Conservation (phyloP, 1,140 invertebrate genomes). For the Episyrphus balteatus region DNA sequence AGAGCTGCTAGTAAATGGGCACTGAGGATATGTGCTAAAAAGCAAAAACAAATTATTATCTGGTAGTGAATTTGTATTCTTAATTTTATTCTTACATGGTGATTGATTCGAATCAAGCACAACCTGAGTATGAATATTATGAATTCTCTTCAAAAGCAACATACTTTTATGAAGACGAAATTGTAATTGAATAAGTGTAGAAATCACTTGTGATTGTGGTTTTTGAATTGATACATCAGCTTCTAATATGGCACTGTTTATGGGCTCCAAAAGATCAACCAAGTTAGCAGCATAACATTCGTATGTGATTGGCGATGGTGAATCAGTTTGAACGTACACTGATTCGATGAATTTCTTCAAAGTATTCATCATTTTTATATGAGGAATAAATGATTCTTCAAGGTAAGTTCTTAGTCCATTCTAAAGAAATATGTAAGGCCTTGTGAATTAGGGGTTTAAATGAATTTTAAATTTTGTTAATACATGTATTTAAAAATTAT, state of each 20-base stretch:
- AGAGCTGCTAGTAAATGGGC: constrained; percentile 17
- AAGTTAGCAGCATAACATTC: constrained; percentile 21
- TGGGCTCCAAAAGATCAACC: constrained; percentile 18
- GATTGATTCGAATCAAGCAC: constrained; percentile 4
- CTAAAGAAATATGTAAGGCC: constrained; percentile 1
- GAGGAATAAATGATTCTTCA: constrained; percentile 2
- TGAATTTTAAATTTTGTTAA: no score
- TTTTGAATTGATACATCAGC: constrained; percentile 13
- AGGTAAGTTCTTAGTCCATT: constrained; percentile 4
- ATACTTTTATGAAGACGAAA: constrained; percentile 13
- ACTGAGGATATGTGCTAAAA: constrained; percentile 14
- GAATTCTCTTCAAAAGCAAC: constrained; percentile 3
- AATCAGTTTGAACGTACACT: constrained; percentile 4
- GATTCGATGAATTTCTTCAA: constrained; percentile 17
- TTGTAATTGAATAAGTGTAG: constrained; percentile 12
- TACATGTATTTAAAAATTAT: no score
- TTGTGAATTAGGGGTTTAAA: neutral
- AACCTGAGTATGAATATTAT: constrained; percentile 6
- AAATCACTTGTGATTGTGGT: constrained; percentile 2
- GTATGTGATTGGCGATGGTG: constrained; percentile 2
- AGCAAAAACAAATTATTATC: neutral
- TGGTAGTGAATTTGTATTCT: neutral
- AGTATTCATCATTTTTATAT: constrained; percentile 10
- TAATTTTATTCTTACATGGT: constrained; percentile 4
- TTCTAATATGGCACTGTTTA: constrained; percentile 11